These are phyloP conservation scores for Muscicapa adusta DNA, from an alignment of 2,113 vertebrate genomes.

Conservation along the genomic window DNA sequence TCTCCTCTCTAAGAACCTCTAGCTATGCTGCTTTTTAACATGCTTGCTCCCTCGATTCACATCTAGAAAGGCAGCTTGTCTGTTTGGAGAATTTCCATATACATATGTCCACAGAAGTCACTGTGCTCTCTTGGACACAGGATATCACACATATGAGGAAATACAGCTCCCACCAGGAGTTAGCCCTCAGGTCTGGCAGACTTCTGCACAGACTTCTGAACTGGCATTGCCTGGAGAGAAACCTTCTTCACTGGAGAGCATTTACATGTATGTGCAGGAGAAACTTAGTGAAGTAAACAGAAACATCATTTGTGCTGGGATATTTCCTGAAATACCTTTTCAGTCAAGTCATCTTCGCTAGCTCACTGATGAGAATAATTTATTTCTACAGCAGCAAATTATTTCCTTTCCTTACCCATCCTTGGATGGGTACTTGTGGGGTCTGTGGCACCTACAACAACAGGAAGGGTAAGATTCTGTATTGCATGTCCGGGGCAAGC, in stretches of 20 bases:
- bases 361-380: background rate
- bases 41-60: background rate
- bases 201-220: background rate
- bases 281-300: background rate
- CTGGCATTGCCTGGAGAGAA: background rate
- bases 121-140: fast-evolving
- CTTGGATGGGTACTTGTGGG: background rate
- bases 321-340: background rate
- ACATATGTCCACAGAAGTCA: fast-evolving
- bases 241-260: background rate
- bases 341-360: background rate
- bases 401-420: background rate
- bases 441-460: background rate
- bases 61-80: background rate
- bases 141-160: background rate
- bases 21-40: background rate
- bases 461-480: fast-evolving
- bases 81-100: background rate
- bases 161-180: background rate
- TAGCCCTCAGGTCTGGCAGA: background rate
- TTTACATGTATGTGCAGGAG: background rate
- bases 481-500: background rate
- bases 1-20: background rate
- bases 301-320: background rate
- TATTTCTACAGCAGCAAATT: background rate